A percentile compares a stretch with the other conserved stretches of the same genome.
These are phyloP conservation scores for Rhopilema esculentum DNA, from an alignment of 30 jellyfish, hydroid and myxozoan genomes.

Conservation along the genomic window DNA sequence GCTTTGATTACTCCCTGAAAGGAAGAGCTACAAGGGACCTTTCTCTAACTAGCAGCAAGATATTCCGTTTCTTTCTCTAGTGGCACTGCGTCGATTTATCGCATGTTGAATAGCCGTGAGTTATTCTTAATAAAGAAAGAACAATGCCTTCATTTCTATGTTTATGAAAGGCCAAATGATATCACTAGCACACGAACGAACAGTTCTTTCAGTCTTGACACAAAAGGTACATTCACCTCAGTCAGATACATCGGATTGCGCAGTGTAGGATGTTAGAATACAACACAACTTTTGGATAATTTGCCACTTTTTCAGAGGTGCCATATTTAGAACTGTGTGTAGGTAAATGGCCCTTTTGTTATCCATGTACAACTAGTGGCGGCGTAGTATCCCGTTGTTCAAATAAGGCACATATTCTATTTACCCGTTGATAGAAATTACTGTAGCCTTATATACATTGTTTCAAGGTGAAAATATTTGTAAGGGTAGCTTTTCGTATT, in stretches of 20 bases:
- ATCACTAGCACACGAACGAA: background rate
- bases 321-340: too few relatives aligned
- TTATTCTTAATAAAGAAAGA: background rate
- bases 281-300: too few relatives aligned
- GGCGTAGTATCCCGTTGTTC: background rate
- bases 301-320: too few relatives aligned
- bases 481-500: too few relatives aligned
- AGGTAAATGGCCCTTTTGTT: too few relatives aligned
- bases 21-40: background rate
- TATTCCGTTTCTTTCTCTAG: background rate
- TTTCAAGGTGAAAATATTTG: background rate
- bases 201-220: too few relatives aligned
- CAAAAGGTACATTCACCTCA: too few relatives aligned
- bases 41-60: background rate
- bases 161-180: background rate
- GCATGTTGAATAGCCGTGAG: background rate
- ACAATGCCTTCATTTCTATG: background rate
- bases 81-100: background rate
- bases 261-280: background rate
- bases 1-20: background rate
- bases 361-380: background rate
- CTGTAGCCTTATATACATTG: too few relatives aligned
- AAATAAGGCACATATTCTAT: background rate
- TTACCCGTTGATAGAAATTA: too few relatives aligned
- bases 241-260: too few relatives aligned